Percentiles rank a stretch among this genome's conserved stretches.
phyloP scores from a whole-genome alignment of 2,113 vertebrate species.

The Struthio camelus region DNA sequence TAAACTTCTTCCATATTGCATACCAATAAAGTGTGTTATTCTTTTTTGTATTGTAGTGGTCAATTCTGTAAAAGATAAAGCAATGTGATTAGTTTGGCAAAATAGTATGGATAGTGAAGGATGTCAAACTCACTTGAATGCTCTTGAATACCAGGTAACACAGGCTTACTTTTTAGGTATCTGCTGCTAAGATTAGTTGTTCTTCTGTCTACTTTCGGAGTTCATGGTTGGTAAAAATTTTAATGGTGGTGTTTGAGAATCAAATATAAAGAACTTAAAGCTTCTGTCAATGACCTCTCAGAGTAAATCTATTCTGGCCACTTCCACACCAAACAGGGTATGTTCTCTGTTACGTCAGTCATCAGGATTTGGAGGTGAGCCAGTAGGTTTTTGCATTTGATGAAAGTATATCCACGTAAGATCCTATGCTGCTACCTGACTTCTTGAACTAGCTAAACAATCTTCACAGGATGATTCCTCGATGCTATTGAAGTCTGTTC shows the following conservation, averaged over 20 bases:
- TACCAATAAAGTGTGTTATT: slow-evolving; percentile 50
- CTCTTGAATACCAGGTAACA: neutral
- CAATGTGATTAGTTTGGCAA: neutral
- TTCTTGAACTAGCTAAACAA: neutral
- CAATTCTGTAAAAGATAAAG: neutral
- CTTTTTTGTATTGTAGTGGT: neutral
- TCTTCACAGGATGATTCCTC: neutral
- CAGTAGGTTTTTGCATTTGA: neutral
- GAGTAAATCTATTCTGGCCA: neutral
- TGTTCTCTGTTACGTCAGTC: neutral
- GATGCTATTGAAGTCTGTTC: neutral
- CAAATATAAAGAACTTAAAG: neutral
- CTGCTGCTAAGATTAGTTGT: neutral
- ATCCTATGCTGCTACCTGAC: neutral
- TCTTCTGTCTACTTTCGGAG: neutral
- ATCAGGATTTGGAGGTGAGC: neutral
- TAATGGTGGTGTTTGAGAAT: accelerated
- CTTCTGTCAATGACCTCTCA: neutral
- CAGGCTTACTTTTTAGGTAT: neutral
- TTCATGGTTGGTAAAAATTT: neutral
- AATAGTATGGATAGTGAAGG: neutral
- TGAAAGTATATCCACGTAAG: accelerated
- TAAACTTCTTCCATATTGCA: neutral
- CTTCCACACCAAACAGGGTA: neutral
- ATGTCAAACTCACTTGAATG: neutral